Evolutionary conservation across 2,888 invertebrate genomes (phyloP).

Genomic region (Hirtodrosophila confusa): DNA sequence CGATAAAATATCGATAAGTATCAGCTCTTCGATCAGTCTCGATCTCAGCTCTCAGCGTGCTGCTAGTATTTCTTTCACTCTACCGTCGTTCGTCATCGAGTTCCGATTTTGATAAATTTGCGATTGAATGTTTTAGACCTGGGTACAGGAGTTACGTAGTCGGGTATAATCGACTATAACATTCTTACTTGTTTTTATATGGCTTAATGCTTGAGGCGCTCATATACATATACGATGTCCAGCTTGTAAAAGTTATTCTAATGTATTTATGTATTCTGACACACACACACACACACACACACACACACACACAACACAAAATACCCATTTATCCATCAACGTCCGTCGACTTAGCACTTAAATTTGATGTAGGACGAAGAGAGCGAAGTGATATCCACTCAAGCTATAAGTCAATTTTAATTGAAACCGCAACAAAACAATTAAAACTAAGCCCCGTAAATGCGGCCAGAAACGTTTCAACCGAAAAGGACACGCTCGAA

Average conservation of each 20-base stretch:
- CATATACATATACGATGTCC: conserved; percentile 41
- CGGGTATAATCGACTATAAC: too few relatives aligned
- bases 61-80: too few relatives aligned
- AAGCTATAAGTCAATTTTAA: conserved; percentile 67
- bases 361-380: conserved; percentile 30
- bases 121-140: too few relatives aligned
- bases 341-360: conserved; percentile 49
- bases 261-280: conserved; percentile 10
- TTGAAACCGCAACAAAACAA: conserved; percentile 75
- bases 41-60: too few relatives aligned
- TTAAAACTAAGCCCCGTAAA: conserved; percentile 64
- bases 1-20: too few relatives aligned
- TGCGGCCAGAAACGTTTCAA: neutral
- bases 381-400: neutral
- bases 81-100: too few relatives aligned
- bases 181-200: too few relatives aligned
- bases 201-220: conserved; percentile 1
- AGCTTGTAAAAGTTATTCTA: conserved; percentile 42
- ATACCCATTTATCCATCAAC: conserved; percentile 53
- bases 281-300: conserved; percentile 7
- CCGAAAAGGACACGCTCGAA: conserved; percentile 23
- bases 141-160: too few relatives aligned
- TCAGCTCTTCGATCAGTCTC: too few relatives aligned
- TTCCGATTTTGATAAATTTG: too few relatives aligned
- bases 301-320: conserved; percentile 14